These are phyloP conservation scores for Trypoxylus dichotomus DNA, from an alignment of 1,140 invertebrate genomes.

Conservation along the genomic window DNA sequence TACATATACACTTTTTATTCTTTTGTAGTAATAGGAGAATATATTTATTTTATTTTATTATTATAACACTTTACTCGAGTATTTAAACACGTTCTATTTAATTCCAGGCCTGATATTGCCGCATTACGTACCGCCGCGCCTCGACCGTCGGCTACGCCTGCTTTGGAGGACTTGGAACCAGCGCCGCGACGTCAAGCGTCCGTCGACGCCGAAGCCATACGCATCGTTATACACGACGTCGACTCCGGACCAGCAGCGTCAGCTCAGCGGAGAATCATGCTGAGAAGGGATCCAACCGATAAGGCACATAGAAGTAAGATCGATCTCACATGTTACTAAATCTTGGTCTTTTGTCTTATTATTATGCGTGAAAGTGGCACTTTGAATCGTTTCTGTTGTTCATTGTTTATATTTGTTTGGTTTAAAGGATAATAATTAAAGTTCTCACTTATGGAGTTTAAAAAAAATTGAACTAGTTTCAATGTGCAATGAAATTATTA, in stretches of 20 bases:
- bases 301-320: constrained; percentile 84
- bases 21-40: no score
- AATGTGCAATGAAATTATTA: no score
- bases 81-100: not conserved
- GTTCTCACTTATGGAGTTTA: no score
- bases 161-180: constrained; percentile 61
- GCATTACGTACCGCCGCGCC: constrained; percentile 61
- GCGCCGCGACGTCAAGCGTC: constrained; percentile 74
- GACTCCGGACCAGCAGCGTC: constrained; percentile 68
- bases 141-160: constrained; percentile 55
- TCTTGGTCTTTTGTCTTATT: no score
- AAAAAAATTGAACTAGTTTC: no score
- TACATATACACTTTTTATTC: no score
- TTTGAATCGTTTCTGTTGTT: no score
- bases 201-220: constrained; percentile 86
- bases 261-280: constrained; percentile 71
- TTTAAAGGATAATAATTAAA: no score
- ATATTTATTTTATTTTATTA: no score
- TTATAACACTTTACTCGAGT: no score
- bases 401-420: no score
- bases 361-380: no score
- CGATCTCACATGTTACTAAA: not conserved
- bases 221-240: constrained; percentile 91
- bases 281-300: constrained; percentile 78
- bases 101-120: constrained; percentile 71